A percentile compares a stretch with the other conserved stretches of the same genome.
Conservation (phyloP, 1,140 invertebrate genomes). For the Drosophila yakuba region DNA sequence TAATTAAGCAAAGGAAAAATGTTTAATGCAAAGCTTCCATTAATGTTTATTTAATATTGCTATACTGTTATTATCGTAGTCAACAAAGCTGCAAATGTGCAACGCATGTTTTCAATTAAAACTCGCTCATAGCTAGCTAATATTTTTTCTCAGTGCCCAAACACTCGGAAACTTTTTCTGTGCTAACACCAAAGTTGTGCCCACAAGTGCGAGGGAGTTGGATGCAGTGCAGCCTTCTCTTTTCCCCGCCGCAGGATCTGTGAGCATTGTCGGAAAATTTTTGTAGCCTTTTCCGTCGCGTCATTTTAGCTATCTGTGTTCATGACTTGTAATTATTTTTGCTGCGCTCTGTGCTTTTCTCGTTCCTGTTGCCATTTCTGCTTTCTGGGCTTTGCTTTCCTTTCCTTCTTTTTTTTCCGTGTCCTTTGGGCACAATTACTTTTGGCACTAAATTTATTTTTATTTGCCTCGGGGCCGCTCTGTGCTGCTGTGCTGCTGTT, state of each 20-base stretch:
- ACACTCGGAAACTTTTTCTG: slow-evolving; percentile 26
- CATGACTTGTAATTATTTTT: slow-evolving; percentile 74
- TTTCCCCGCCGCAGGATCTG: slow-evolving; percentile 1
- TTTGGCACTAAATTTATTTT: slow-evolving; percentile 75
- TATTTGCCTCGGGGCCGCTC: slow-evolving; percentile 39
- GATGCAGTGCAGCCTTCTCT: slow-evolving; percentile 1
- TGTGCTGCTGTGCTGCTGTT: neutral
- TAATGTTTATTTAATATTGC: too few species aligned
- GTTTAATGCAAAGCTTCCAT: too few species aligned
- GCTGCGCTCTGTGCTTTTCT: slow-evolving; percentile 42
- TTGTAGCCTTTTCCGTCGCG: slow-evolving; percentile 57
- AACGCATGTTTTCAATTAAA: neutral
- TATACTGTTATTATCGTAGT: too few species aligned
- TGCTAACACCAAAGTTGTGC: slow-evolving; percentile 2
- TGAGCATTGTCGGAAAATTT: slow-evolving; percentile 49
- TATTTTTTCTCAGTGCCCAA: slow-evolving; percentile 12
- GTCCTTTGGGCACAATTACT: slow-evolving; percentile 74
- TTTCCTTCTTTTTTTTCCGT: slow-evolving; percentile 3
- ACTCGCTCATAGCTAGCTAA: neutral
- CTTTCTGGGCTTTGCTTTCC: neutral
- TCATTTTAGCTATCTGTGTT: slow-evolving; percentile 72
- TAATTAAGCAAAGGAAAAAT: neutral
- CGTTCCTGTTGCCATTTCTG: slow-evolving; percentile 28
- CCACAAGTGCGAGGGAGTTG: slow-evolving; percentile 9
- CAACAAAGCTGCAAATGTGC: too few species aligned